phyloP scores from a whole-genome alignment of 2,888 invertebrate genomes.

The Arrhopalites spinosus region DNA sequence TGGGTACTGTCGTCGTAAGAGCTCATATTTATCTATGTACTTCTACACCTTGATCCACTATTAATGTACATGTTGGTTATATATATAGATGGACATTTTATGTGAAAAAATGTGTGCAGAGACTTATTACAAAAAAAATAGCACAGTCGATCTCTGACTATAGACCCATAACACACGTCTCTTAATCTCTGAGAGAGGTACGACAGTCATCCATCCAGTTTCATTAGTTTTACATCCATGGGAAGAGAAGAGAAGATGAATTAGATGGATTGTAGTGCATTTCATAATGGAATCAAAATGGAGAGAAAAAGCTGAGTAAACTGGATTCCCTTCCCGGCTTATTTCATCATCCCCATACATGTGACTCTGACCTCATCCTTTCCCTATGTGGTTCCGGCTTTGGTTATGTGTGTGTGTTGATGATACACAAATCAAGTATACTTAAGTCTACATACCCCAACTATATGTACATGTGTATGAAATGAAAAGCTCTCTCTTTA shows the following conservation, averaged over 20 bases:
- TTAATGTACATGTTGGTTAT: too few relatives aligned
- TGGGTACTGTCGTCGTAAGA: too few relatives aligned
- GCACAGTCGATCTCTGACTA: too few relatives aligned
- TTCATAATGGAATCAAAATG: conserved; percentile 24
- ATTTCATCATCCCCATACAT: not conserved
- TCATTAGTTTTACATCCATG: conserved; percentile 12
- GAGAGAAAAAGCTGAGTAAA: conserved; percentile 15
- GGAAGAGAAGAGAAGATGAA: conserved; percentile 11
- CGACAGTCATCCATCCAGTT: conserved; percentile 21
- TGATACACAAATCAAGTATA: not conserved
- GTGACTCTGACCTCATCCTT: not conserved
- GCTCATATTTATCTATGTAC: too few relatives aligned
- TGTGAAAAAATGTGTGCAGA: too few relatives aligned
- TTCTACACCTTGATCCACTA: too few relatives aligned
- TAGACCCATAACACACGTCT: conserved; percentile 2
- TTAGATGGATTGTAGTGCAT: conserved; percentile 21
- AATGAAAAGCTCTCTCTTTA: conserved; percentile 3
- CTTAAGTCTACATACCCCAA: not conserved
- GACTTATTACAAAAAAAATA: too few relatives aligned
- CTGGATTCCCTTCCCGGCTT: not conserved
- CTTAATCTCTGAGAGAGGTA: conserved; percentile 15
- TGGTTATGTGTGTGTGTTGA: not conserved
- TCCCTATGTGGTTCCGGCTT: conserved; percentile 4
- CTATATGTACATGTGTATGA: not conserved
- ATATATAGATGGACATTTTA: too few relatives aligned